These are phyloP conservation scores for Carpatolechia fugitivella DNA, from an alignment of 2,888 invertebrate species.

Conservation along the genomic window DNA sequence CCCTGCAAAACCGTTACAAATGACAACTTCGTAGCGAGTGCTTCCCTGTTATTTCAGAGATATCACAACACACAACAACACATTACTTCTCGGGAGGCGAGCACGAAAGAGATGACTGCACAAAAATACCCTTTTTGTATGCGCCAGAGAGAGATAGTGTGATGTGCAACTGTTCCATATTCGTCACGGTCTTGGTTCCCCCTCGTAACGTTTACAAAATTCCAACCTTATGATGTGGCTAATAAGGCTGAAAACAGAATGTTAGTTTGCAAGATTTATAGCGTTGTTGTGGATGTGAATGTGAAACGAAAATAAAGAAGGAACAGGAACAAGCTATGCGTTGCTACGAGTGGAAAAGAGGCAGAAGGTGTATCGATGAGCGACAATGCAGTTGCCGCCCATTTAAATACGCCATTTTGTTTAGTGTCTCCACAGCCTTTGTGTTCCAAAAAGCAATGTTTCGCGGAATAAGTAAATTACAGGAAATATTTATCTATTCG, in stretches of 20 bases:
- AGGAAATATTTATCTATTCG: slow-evolving; percentile 70
- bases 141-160: slow-evolving; percentile 52
- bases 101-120: slow-evolving; percentile 58
- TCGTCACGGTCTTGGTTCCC: slow-evolving; percentile 39
- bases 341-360: slow-evolving; percentile 53
- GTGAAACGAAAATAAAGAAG: slow-evolving; percentile 61
- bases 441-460: slow-evolving; percentile 71
- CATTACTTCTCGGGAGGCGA: slow-evolving; percentile 73
- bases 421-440: slow-evolving; percentile 70
- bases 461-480: slow-evolving; percentile 70
- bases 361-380: slow-evolving; percentile 39
- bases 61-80: slow-evolving; percentile 80
- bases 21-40: slow-evolving; percentile 79
- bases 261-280: slow-evolving; percentile 25
- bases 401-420: slow-evolving; percentile 80
- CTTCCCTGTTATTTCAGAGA: slow-evolving; percentile 80
- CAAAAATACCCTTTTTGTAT: slow-evolving; percentile 55
- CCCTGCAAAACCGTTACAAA: slow-evolving; percentile 73
- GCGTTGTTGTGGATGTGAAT: slow-evolving; percentile 41
- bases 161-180: slow-evolving; percentile 69
- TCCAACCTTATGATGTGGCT: background rate
- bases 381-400: slow-evolving; percentile 75
- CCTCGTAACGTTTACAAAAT: slow-evolving; percentile 20
- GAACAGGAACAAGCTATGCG: slow-evolving; percentile 24
- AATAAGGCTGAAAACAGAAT: background rate